Evolutionary conservation across 2,113 vertebrate species (phyloP).

Genomic region (Amphiprion percula): DNA sequence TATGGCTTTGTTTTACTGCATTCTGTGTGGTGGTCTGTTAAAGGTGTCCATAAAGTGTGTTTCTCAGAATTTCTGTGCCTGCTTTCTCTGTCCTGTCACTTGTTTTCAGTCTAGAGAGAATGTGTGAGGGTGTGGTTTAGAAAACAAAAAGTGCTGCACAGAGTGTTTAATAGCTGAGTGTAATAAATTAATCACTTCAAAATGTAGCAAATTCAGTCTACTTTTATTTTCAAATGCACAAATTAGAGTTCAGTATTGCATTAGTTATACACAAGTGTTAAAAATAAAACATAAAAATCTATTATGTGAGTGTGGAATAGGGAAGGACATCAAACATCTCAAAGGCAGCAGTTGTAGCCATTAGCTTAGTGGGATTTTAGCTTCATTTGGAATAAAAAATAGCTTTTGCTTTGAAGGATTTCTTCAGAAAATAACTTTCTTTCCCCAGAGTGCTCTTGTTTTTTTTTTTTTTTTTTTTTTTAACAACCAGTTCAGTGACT

Average conservation of each 20-base stretch:
- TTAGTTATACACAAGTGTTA: too few relatives aligned
- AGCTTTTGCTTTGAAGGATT: conserved; percentile 18
- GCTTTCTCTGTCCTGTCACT: neutral
- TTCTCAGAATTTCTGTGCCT: neutral
- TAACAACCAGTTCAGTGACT: neutral
- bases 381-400: conserved; percentile 16
- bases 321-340: neutral
- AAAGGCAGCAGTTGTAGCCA: conserved; percentile 1
- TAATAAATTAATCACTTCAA: too few relatives aligned
- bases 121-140: neutral
- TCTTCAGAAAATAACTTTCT: neutral
- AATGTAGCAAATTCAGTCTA: too few relatives aligned
- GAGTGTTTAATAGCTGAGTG: too few relatives aligned
- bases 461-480: too few relatives aligned
- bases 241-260: too few relatives aligned
- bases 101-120: neutral
- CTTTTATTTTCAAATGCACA: too few relatives aligned
- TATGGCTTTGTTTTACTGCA: conserved; percentile 1
- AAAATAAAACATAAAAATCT: neutral
- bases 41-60: neutral
- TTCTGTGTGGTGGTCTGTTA: neutral
- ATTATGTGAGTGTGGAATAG: neutral
- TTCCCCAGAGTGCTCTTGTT: too few relatives aligned
- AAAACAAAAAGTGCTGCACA: neutral
- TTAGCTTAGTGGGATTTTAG: neutral